These are phyloP conservation scores for Cosmia trapezina DNA, from an alignment of 2,888 invertebrate genomes.

Conservation along the genomic window DNA sequence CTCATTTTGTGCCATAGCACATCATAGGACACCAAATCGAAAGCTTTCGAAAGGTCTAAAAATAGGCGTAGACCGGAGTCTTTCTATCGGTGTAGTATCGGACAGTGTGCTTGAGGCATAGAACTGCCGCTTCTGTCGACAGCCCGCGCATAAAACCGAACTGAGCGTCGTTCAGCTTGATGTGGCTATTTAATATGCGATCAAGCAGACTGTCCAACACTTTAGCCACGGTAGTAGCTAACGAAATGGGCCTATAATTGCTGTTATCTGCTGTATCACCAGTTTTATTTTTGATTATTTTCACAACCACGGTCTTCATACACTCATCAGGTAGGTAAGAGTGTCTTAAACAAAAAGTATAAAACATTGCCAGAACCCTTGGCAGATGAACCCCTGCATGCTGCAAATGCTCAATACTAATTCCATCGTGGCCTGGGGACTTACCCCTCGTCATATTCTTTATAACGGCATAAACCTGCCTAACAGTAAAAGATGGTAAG, in stretches of 20 bases:
- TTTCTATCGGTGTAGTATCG: too few relatives aligned
- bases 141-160: too few relatives aligned
- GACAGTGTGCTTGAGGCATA: too few relatives aligned
- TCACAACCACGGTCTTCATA: too few relatives aligned
- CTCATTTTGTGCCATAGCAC: too few relatives aligned
- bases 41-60: not conserved
- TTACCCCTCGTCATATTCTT: not conserved
- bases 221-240: not conserved
- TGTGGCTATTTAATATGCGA: not conserved
- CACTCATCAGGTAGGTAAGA: not conserved
- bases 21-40: too few relatives aligned
- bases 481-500: not conserved
- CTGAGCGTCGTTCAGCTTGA: not conserved
- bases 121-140: too few relatives aligned
- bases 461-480: not conserved
- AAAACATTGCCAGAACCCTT: not conserved
- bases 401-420: not conserved
- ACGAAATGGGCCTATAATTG: slow-evolving; percentile 1
- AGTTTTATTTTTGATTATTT: too few relatives aligned
- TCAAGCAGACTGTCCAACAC: not conserved
- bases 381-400: not conserved
- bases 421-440: not conserved
- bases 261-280: too few relatives aligned
- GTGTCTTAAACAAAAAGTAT: not conserved
- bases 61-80: not conserved